A percentile compares a stretch with the other conserved stretches of the same genome.
These are phyloP conservation scores for Scortum barcoo DNA, from an alignment of 2,113 vertebrate genomes.

Conservation along the genomic window DNA sequence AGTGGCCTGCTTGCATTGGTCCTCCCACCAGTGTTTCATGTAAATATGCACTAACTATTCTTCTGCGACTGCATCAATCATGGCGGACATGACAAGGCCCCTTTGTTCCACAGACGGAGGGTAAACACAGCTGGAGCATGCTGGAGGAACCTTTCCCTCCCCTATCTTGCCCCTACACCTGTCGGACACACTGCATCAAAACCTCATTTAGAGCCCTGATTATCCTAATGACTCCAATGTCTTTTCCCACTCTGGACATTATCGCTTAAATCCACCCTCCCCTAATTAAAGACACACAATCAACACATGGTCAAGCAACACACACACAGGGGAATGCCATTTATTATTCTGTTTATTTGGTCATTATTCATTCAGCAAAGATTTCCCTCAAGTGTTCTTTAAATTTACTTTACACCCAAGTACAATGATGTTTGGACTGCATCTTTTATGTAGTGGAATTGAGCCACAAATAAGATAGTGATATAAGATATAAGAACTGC, in stretches of 20 bases:
- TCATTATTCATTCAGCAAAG: constrained; percentile 66
- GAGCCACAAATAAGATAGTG: constrained; percentile 25
- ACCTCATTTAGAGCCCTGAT: constrained; percentile 80
- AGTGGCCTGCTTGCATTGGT: constrained; percentile 40
- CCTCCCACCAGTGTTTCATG: constrained; percentile 75
- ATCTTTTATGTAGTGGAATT: constrained; percentile 42
- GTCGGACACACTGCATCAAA: constrained; percentile 81
- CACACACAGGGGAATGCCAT: constrained; percentile 53
- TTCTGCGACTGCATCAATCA: constrained; percentile 83
- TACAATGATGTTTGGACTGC: not conserved
- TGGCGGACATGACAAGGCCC: constrained; percentile 79
- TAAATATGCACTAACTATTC: constrained; percentile 85
- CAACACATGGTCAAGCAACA: constrained; percentile 73
- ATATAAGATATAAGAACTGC: constrained; percentile 2
- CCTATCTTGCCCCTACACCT: constrained; percentile 83
- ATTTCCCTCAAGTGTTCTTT: constrained; percentile 45
- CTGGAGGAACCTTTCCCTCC: constrained; percentile 72
- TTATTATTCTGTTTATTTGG: constrained; percentile 69
- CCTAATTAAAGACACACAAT: constrained; percentile 77
- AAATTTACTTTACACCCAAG: constrained; percentile 42
- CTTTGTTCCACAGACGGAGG: constrained; percentile 81
- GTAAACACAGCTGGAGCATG: constrained; percentile 86
- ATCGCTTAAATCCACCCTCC: constrained; percentile 67
- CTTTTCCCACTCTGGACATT: constrained; percentile 64
- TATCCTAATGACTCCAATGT: constrained; percentile 80